Evolutionary conservation across 2,113 vertebrate genomes (phyloP), one percentile per base, ranked within the genome.

Genomic region (Python bivittatus): DNA sequence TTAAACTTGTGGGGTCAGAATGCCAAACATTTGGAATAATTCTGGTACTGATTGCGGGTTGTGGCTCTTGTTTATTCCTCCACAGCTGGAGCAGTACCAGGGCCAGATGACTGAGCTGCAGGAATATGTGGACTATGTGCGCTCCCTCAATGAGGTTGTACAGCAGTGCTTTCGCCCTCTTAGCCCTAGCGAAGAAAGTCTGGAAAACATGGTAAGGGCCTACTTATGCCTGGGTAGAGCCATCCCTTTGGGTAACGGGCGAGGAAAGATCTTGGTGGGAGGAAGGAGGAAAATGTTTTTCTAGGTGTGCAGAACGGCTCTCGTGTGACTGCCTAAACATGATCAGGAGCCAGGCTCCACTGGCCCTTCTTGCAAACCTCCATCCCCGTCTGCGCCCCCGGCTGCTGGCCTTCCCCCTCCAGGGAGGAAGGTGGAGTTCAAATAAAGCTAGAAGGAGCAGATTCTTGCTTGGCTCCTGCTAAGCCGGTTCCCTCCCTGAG

Each of bases 161-260:
- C 93, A 96, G 83, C 95, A 52, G 53, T 94, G 96, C 89, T 97
- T 94, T 60, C 95, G 94, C 87, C 60, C 94, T 33, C 96, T 97
- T 57, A 97, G 89, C 44, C 87, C 93, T 6, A 95, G 97, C 20
- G 97, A 97, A 44, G 92, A 96, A 23, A 64, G 54, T 0, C 92
- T 98, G 92, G 95, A 98, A 22, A 94, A 97, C 88, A 95, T 97
- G 98, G 98, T 99, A 57, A 96, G 97, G 90, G 22, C 1, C 3
- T 3, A 22, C 5, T 44, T 38, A 1, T 2, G 13, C 58, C 27
- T 1, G n/a, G 10, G n/a, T 0, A 1, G 56, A 6, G 22, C 38
- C 83, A 15, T 20, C n/a, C n/a, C 68, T 72, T 33, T 58, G 29
- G 52, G 15, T 9, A 22, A 0, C 0, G 11, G 9, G 22, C 11